Percentiles rank a stretch among this genome's conserved stretches.
phyloP scores from a whole-genome alignment of 1,140 invertebrate genomes.

The Listronotus bonariensis region DNA sequence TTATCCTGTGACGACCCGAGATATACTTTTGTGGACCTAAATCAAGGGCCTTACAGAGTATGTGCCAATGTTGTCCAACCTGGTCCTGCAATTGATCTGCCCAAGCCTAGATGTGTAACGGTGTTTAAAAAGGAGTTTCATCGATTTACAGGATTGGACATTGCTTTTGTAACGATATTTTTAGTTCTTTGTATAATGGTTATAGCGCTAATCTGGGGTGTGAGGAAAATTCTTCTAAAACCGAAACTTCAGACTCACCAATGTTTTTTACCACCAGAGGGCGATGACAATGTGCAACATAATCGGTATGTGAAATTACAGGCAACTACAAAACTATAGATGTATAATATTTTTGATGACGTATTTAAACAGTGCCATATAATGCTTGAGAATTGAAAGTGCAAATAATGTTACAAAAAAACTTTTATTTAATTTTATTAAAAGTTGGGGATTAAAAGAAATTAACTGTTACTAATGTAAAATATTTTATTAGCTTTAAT shows the following conservation, averaged over 20 bases:
- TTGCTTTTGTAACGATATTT: slow-evolving; percentile 60
- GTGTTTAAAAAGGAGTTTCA: slow-evolving; percentile 59
- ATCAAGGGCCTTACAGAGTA: slow-evolving; percentile 53
- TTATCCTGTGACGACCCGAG: slow-evolving; percentile 52
- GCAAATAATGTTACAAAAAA: background rate
- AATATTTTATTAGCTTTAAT: slow-evolving; percentile 20
- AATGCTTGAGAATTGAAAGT: slow-evolving; percentile 1
- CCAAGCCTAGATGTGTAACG: slow-evolving; percentile 59
- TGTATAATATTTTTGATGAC: background rate
- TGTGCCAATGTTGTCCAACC: slow-evolving; percentile 51
- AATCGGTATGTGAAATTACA: slow-evolving; percentile 66
- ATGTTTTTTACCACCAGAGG: slow-evolving; percentile 61
- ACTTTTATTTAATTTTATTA: slow-evolving; percentile 3
- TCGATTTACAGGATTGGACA: slow-evolving; percentile 58
- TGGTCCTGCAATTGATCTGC: slow-evolving; percentile 34
- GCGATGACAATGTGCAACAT: slow-evolving; percentile 58
- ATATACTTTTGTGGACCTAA: slow-evolving; percentile 50
- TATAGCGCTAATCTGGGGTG: slow-evolving; percentile 61
- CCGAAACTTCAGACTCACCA: slow-evolving; percentile 59
- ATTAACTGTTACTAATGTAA: slow-evolving; percentile 18
- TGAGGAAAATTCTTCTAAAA: slow-evolving; percentile 61
- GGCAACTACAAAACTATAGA: slow-evolving; percentile 61
- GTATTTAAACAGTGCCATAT: slow-evolving; percentile 15
- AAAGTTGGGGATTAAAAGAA: background rate
- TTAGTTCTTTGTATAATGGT: slow-evolving; percentile 60